Base-by-base conservation (phyloP, 2,888 invertebrate species). In the Balanococcus diminutus region DNA sequence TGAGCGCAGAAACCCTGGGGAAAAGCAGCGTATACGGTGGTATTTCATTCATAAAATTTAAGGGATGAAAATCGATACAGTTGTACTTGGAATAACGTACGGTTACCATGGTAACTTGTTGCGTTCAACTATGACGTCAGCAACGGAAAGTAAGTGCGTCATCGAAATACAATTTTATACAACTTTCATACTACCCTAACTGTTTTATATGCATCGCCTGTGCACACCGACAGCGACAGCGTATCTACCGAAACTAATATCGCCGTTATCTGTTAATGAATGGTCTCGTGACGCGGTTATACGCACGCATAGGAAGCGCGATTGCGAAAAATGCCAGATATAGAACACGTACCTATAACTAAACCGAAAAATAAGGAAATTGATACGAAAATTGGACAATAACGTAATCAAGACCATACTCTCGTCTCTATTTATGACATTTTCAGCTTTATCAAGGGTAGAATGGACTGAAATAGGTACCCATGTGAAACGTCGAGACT, bases 41-140 rank as follows among this genome's bases (percentile, higher is more conserved):
- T 25, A 82, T 82, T 82, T 79, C 85, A 85, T 85, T 85, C 85
- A 85, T 85, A 75, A 85, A 85, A 31, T 31, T 56, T 16, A 75
- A 51, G 85, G 85, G 85, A 85, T 85, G 85, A 79, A 83, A 83
- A 83, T 83, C 83, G 83, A 83, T 83, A 32, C 0, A 19, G 31
- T 25, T 79, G 85, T 85, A 72, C 25, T 51, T n/a, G 61, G 36
- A 51, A 61, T n/a, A 85, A 75, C 85, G 85, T 85, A n/a, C n/a
- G 51, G 85, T 85, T 75, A 72, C 85, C 79, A 85, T 85, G 85
- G 85, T 79, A 75, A 85, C 85, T 79, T 85, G 85, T 85, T 85
- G 85, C 85, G 85, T 85, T 75, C 51, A 31, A 36, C 32, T 3
- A 46, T 85, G 85, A 85, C 85, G 85, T 85, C 75, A 85, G 79